phyloP scores from a whole-genome alignment of 2,113 vertebrate genomes.

The Siniperca chuatsi region DNA sequence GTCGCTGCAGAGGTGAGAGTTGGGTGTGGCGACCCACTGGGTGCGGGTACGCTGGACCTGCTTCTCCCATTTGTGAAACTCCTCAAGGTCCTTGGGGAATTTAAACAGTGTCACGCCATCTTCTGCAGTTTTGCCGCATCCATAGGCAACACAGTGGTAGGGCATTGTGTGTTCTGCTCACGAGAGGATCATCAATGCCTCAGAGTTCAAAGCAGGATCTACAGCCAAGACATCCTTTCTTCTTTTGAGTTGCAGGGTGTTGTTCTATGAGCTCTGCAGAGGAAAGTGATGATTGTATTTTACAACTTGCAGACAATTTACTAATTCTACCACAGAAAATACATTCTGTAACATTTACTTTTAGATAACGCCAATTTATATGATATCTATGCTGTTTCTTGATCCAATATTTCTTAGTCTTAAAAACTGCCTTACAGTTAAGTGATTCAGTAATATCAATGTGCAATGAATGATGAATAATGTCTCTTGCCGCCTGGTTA shows the following conservation, averaged over 20 bases:
- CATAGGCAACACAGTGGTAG: slow-evolving; percentile 81
- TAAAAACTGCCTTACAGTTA: not conserved
- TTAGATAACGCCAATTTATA: no score
- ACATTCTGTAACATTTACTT: not conserved
- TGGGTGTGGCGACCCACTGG: slow-evolving; percentile 76
- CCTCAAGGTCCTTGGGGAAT: slow-evolving; percentile 82
- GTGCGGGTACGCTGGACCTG: slow-evolving; percentile 82
- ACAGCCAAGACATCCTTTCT: slow-evolving; percentile 1
- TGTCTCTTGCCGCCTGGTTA: no score
- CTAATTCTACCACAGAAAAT: not conserved
- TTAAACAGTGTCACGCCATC: slow-evolving; percentile 79
- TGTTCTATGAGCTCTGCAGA: slow-evolving; percentile 17
- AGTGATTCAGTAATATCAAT: not conserved
- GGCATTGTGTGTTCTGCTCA: slow-evolving; percentile 73
- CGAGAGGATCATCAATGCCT: not conserved
- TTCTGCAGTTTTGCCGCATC: slow-evolving; percentile 80
- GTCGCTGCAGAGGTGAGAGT: slow-evolving; percentile 82
- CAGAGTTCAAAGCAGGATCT: not conserved
- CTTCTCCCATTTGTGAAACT: slow-evolving; percentile 84
- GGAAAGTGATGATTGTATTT: not conserved
- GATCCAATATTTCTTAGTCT: not conserved
- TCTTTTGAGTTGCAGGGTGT: not conserved
- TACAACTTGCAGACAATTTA: not conserved
- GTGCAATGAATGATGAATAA: not conserved
- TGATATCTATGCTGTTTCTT: not conserved